Percentiles rank a stretch among this genome's conserved stretches.
phyloP scores from a whole-genome alignment of 2,888 invertebrate genomes.

The Apeira syringaria region DNA sequence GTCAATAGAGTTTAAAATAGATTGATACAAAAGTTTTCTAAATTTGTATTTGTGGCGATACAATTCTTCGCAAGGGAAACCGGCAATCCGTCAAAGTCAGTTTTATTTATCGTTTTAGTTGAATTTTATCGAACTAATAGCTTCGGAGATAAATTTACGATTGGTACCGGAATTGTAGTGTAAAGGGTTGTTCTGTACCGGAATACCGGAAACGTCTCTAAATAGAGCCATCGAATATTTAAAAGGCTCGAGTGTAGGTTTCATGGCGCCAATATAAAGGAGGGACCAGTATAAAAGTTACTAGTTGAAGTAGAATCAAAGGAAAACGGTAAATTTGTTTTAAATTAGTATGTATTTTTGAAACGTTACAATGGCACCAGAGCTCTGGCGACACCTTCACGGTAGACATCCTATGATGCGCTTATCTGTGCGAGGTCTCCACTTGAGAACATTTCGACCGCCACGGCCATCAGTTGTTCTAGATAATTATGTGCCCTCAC shows the following conservation, averaged over 20 bases:
- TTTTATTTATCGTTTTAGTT: conserved; percentile 82
- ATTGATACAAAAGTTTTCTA: neutral
- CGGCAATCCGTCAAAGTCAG: conserved; percentile 79
- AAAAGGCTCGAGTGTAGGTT: conserved; percentile 9
- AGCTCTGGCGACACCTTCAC: too few relatives aligned
- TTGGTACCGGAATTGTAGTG: conserved; percentile 64
- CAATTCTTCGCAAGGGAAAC: conserved; percentile 72
- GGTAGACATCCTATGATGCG: too few relatives aligned
- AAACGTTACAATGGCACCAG: too few relatives aligned
- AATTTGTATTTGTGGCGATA: conserved; percentile 27
- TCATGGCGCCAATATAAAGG: conserved; percentile 1
- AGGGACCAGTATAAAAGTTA: too few relatives aligned
- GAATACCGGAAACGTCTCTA: conserved; percentile 6
- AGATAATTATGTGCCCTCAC: too few relatives aligned
- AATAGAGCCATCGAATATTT: conserved; percentile 22
- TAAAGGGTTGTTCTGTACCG: conserved; percentile 64
- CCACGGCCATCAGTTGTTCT: too few relatives aligned
- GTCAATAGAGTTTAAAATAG: conserved; percentile 6
- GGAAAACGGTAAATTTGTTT: too few relatives aligned
- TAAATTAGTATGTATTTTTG: too few relatives aligned
- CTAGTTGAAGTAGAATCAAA: too few relatives aligned
- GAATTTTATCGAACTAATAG: conserved; percentile 83
- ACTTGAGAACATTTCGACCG: too few relatives aligned
- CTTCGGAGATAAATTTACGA: conserved; percentile 79
- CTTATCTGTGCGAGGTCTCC: too few relatives aligned